These are phyloP conservation scores for Plebejus argus DNA, from an alignment of 2,888 invertebrate genomes.

Conservation along the genomic window DNA sequence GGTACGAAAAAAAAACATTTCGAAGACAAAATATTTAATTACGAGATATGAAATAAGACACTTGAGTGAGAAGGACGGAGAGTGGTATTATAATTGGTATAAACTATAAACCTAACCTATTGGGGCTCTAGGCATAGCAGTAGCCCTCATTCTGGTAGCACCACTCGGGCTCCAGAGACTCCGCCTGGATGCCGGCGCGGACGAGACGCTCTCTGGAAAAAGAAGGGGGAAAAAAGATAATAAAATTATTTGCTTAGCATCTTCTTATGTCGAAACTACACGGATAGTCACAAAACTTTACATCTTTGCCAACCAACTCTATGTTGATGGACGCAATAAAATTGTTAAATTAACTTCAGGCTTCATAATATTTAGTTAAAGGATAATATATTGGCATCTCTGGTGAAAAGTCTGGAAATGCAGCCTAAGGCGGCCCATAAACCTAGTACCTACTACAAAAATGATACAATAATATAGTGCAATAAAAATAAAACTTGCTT, in stretches of 20 bases:
- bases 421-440: no score
- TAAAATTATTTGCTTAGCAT: not conserved
- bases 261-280: not conserved
- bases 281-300: no score
- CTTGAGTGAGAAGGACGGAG: conserved; percentile 23
- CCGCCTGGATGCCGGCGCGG: conserved; percentile 85
- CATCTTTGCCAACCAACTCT: no score
- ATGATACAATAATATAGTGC: no score
- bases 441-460: no score
- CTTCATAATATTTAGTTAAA: no score
- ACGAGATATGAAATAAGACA: conserved; percentile 8
- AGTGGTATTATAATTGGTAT: not conserved
- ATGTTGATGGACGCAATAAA: not conserved
- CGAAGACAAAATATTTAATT: conserved; percentile 10
- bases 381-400: no score
- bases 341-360: not conserved
- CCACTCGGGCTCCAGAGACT: conserved; percentile 91
- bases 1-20: not conserved
- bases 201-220: conserved; percentile 85
- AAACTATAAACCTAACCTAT: not conserved
- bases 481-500: no score
- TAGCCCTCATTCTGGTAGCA: conserved; percentile 90
- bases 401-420: no score
- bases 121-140: conserved; percentile 69
- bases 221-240: conserved; percentile 33